Evolutionary conservation across 1,140 invertebrate genomes (phyloP), one percentile per base, ranked within the genome.

Genomic region (Sycophaga agraensis): DNA sequence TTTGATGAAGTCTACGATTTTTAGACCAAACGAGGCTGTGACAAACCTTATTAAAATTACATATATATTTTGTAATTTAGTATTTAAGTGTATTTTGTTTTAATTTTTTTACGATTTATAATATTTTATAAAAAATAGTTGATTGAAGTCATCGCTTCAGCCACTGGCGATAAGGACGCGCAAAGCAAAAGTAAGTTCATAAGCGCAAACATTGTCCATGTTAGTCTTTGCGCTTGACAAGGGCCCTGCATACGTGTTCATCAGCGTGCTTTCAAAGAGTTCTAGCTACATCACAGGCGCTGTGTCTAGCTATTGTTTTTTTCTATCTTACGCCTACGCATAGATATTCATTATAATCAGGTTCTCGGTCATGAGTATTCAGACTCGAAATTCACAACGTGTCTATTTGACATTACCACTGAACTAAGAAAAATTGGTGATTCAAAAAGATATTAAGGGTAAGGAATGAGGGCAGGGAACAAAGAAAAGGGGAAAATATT

Each of bases 211-310:
- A 12, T 61, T 12, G 28, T 39, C 7, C 49, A 55, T 55, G n/a
- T 31, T n/a, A n/a, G n/a, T 46, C 4, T 40, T 62, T 59, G 43
- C 42, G 35, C 56, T 40, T 49, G 59, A 63, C 42, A 19, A 59
- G 66, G 63, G 70, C 71, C 72, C 71, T 74, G 72, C 73, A 74
- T 70, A 61, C 68, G 68, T 68, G 26, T 66, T 60, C 35, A 51
- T 43, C 64, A 65, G 66, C 59, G 70, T 69, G 64, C 64, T 58
- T 42, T 66, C 59, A 64, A 58, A 67, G 68, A 75, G 58, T 68
- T 63, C 73, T 75, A 76, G 74, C 76, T 76, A 76, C 73, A 78
- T 78, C 76, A 78, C 76, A 78, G 74, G 71, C 74, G 69, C 68
- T 71, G 70, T 70, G 69, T 76, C 70, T 71, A 75, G 66, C 73